Base-by-base conservation (phyloP, 1,140 invertebrate species). In the Oncopeltus fasciatus region DNA sequence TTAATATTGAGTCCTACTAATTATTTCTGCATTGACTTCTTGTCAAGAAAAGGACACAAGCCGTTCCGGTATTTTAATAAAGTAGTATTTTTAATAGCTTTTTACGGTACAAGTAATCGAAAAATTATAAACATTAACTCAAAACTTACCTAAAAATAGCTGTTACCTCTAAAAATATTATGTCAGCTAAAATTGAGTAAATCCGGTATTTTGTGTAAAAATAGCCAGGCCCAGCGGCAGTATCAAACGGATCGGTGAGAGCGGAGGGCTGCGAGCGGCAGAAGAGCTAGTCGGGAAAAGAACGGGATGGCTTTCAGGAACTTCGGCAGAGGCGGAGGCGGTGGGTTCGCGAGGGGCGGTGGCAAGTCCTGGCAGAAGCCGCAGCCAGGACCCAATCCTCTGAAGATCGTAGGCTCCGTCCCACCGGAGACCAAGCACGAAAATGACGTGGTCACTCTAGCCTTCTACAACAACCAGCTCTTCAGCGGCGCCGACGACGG, bases 401-500 rank as follows among this genome's bases (percentile, higher is more conserved):
- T 53, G 14, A 53, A 53, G 24, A 4, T 53, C 1, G 26, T 53
- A 16, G 24, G 24, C 49, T 53, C 49, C 26, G 49, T 24, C 16
- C 20, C 49, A 24, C 49, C 49, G 21, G 49, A 53, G 26, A 73
- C 75, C 24, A 72, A 73, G 66, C 76, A 77, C 61, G 66, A 69
- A 49, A 69, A 65, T 47, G 75, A 78, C 65, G 69, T 78, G 16
- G 70, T 71, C 2, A 65, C 69, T 21, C 59, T 78, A 5, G 58
- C 73, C 16, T 73, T 66, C 64, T 69, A 73, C 27, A 70, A 73
- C 49, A 69, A 69, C 8, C 72, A 72, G 62, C 62, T 77, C 5
- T 76, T 74, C 63, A 75, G 71, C 63, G 75, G 70, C 38, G 72
- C 68, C 20, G 75, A 77, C 65, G 75, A 76, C 65, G 76, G 76